Evolutionary conservation across 2,888 invertebrate species (phyloP).

Genomic region (Suillia variegata): DNA sequence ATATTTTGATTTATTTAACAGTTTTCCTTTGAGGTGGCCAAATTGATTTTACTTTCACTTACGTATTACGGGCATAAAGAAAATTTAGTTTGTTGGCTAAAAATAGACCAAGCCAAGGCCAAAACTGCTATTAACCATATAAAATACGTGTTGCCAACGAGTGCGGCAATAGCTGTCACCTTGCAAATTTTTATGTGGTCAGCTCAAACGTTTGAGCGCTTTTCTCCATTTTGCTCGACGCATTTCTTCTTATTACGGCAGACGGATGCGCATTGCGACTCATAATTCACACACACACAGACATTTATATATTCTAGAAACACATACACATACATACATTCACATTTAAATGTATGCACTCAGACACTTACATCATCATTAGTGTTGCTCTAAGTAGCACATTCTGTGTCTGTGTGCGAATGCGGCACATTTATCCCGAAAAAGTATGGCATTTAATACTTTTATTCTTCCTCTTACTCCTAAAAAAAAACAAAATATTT

Average conservation of each 20-base stretch:
- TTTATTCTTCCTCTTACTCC: too few relatives aligned
- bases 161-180: neutral
- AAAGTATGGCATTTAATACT: neutral
- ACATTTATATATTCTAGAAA: neutral
- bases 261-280: neutral
- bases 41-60: too few relatives aligned
- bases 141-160: neutral
- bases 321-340: neutral
- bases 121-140: neutral
- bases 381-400: neutral
- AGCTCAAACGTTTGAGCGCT: neutral
- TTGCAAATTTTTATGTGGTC: neutral
- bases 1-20: too few relatives aligned
- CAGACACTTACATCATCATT: neutral
- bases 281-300: neutral
- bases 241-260: slow-evolving; percentile 1
- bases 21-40: too few relatives aligned
- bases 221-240: neutral
- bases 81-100: too few relatives aligned
- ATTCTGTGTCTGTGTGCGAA: neutral
- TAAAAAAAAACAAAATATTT: too few relatives aligned
- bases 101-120: too few relatives aligned
- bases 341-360: neutral
- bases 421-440: neutral
- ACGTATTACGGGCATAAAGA: too few relatives aligned